Percentiles rank a stretch among this genome's conserved stretches.
Evolutionary conservation across 2,888 invertebrate genomes (phyloP).

Genomic region (Drosophila yooni): DNA sequence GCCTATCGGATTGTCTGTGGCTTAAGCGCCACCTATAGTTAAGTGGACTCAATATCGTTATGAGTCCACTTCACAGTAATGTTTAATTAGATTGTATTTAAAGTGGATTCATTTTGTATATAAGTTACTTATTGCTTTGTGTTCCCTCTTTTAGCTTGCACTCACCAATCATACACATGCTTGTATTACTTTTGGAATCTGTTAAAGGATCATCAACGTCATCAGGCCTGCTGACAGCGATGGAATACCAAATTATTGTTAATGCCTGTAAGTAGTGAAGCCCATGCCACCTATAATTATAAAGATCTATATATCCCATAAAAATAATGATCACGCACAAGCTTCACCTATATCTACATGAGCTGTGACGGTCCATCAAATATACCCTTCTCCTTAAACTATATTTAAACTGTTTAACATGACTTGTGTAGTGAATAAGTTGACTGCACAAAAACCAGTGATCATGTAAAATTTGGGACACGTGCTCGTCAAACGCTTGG

Average conservation of each 20-base stretch:
- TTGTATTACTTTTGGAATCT: too few relatives aligned
- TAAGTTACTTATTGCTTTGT: background rate
- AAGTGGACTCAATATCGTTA: background rate
- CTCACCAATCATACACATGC: too few relatives aligned
- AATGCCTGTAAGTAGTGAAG: too few relatives aligned
- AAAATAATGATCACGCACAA: too few relatives aligned
- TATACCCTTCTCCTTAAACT: background rate
- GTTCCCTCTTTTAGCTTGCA: background rate
- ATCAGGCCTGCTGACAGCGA: too few relatives aligned
- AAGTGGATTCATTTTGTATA: background rate
- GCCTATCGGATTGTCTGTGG: background rate
- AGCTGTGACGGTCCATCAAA: too few relatives aligned
- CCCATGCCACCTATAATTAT: too few relatives aligned
- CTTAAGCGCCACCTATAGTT: background rate
- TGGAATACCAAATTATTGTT: too few relatives aligned
- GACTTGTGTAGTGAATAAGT: background rate
- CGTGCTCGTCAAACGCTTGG: conserved; percentile 47
- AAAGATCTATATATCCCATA: too few relatives aligned
- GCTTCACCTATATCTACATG: too few relatives aligned
- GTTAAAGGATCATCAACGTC: too few relatives aligned
- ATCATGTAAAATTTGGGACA: conserved; percentile 16
- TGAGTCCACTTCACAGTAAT: background rate
- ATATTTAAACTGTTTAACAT: background rate
- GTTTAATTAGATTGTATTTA: background rate
- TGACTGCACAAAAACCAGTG: background rate